These are phyloP conservation scores for Otocyon megalotis DNA, from an alignment of 2,113 vertebrate species.

Conservation along the genomic window DNA sequence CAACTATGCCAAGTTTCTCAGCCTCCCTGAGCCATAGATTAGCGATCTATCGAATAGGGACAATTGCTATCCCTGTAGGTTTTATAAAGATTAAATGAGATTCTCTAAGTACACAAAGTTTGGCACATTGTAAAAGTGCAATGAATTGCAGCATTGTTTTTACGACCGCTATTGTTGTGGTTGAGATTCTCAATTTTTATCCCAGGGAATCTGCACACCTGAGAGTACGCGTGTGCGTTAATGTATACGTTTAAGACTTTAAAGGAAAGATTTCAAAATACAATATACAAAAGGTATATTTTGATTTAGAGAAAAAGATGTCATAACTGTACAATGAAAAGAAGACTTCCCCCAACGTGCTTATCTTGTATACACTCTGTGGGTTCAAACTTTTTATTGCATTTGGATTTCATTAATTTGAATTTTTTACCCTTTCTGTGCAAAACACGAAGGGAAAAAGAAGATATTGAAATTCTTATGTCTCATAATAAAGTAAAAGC, in stretches of 20 bases:
- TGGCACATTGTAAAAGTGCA: background rate
- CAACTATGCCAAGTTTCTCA: background rate
- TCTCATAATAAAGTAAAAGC: background rate
- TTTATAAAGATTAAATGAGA: background rate
- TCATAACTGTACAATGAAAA: background rate
- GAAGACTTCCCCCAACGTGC: background rate
- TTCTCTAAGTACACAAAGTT: background rate
- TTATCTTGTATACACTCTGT: background rate
- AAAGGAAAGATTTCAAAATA: background rate
- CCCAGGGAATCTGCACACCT: background rate
- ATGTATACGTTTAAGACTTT: background rate
- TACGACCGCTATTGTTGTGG: background rate
- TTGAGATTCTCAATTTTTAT: background rate
- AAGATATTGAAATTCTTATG: background rate
- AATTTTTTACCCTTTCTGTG: constrained; percentile 3
- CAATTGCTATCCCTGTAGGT: background rate
- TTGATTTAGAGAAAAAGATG: background rate
- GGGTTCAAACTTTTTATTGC: background rate
- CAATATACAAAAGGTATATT: background rate
- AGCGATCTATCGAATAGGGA: background rate
- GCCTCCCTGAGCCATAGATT: background rate
- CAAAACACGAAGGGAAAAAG: background rate
- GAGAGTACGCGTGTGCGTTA: background rate
- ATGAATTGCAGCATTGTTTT: background rate
- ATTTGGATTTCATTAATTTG: background rate